These are phyloP conservation scores for Polymixis flavicincta DNA, from an alignment of 2,888 invertebrate genomes.

Conservation along the genomic window DNA sequence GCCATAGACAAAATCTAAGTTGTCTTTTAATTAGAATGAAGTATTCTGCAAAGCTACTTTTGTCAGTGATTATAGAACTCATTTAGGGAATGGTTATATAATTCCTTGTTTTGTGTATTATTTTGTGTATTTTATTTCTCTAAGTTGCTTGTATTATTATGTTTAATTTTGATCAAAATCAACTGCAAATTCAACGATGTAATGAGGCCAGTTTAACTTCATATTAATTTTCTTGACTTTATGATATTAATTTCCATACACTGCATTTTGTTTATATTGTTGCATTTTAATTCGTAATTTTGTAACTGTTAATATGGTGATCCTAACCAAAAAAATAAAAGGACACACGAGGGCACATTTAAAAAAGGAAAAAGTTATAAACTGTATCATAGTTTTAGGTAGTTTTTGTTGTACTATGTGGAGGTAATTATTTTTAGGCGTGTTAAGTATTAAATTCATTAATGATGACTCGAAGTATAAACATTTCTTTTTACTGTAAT, in stretches of 20 bases:
- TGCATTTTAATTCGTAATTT: conserved; percentile 39
- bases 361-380: conserved; percentile 34
- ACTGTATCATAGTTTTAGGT: conserved; percentile 48
- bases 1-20: conserved; percentile 16
- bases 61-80: conserved; percentile 63
- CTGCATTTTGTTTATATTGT: conserved; percentile 34
- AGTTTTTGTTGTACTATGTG: conserved; percentile 54
- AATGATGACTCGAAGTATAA: conserved; percentile 20
- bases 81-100: conserved; percentile 59
- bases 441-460: conserved; percentile 53
- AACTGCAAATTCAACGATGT: conserved; percentile 20
- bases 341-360: conserved; percentile 50
- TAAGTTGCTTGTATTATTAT: conserved; percentile 58
- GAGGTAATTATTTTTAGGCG: conserved; percentile 52
- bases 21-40: conserved; percentile 21
- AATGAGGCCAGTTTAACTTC: conserved; percentile 11
- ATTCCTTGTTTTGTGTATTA: conserved; percentile 68
- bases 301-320: conserved; percentile 29
- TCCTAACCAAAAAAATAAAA: conserved; percentile 49
- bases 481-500: conserved; percentile 20
- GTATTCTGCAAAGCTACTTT: conserved; percentile 42
- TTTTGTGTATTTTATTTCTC: conserved; percentile 59
- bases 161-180: conserved; percentile 44
- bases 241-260: neutral
- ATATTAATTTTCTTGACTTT: conserved; percentile 5